These are phyloP conservation scores for Eulacestoma nigropectus DNA, from an alignment of 2,113 vertebrate species.

Conservation along the genomic window DNA sequence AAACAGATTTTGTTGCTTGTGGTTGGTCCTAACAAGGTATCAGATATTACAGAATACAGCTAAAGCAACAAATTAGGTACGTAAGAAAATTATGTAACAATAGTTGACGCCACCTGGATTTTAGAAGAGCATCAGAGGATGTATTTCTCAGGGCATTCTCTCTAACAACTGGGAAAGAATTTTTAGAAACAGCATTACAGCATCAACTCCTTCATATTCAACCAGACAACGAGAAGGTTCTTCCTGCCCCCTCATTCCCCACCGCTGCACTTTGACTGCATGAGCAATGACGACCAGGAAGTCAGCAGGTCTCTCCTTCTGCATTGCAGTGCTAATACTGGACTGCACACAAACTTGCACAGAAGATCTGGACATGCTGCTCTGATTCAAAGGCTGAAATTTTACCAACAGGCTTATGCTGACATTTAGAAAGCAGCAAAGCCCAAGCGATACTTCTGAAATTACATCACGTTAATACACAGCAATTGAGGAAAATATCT, in stretches of 20 bases:
- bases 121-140: not conserved
- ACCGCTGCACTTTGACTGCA: not conserved
- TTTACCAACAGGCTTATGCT: not conserved
- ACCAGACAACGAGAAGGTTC: not conserved
- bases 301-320: not conserved
- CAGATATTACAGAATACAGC: not conserved
- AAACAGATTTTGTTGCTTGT: not conserved
- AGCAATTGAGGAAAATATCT: not conserved
- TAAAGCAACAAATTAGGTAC: not conserved
- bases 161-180: not conserved
- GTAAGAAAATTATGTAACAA: not conserved
- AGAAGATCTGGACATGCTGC: not conserved
- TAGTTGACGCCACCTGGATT: not conserved
- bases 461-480: not conserved
- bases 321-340: constrained; percentile 22
- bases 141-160: not conserved
- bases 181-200: not conserved
- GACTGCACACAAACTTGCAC: constrained; percentile 39
- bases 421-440: not conserved
- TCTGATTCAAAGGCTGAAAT: not conserved
- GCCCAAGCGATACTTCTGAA: not conserved
- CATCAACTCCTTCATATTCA: not conserved
- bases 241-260: not conserved
- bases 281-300: not conserved
- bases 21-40: not conserved